A percentile compares a stretch with the other conserved stretches of the same genome.
Evolutionary conservation across 1,140 invertebrate genomes (phyloP).

Genomic region (Saccostrea glomerata): DNA sequence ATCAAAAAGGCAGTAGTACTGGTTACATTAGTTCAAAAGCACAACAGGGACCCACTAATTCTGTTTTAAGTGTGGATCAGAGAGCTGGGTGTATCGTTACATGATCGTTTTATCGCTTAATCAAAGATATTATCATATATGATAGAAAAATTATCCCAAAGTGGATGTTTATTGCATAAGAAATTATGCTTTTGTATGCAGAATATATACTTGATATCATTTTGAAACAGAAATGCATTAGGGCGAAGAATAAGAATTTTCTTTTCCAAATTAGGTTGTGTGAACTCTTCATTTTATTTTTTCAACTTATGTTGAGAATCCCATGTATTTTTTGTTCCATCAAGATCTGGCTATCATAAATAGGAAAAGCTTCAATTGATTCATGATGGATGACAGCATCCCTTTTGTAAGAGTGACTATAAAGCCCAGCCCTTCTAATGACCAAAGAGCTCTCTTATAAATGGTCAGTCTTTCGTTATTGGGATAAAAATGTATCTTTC

Average conservation of each 20-base stretch:
- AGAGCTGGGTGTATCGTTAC: conserved; percentile 6
- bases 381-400: not conserved
- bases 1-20: conserved; percentile 6
- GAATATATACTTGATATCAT: not conserved
- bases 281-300: too few species aligned
- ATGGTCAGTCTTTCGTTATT: conserved; percentile 28
- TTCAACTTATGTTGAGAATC: too few species aligned
- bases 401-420: conserved; percentile 9
- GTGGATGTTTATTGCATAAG: not conserved
- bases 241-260: too few species aligned
- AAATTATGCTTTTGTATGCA: conserved; percentile 14
- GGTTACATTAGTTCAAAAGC: conserved; percentile 15
- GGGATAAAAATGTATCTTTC: conserved; percentile 24
- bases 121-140: conserved; percentile 37
- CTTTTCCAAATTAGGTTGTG: too few species aligned
- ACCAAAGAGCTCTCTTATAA: conserved; percentile 6
- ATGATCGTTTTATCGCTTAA: conserved; percentile 38
- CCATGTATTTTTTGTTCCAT: not conserved
- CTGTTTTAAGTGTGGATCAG: conserved; percentile 12
- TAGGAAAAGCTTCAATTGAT: not conserved
- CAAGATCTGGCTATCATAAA: not conserved
- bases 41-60: not conserved
- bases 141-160: conserved; percentile 34
- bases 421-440: not conserved
- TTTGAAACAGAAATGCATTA: not conserved